These are phyloP conservation scores for Agrotis segetum DNA, from an alignment of 2,888 invertebrate genomes.

Conservation along the genomic window DNA sequence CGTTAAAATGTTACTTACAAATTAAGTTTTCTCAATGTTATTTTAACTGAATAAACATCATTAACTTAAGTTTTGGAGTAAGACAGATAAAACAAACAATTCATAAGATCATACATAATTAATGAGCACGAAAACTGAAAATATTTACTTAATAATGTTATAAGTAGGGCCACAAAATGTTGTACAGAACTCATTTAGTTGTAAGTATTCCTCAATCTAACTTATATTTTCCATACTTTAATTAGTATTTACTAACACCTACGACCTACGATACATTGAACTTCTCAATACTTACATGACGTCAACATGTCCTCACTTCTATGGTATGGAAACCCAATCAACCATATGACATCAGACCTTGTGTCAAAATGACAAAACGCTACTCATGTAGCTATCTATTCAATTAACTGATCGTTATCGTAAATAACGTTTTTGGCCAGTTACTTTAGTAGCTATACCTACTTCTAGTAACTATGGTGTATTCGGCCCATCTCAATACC, in stretches of 20 bases:
- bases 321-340: not conserved
- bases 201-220: not conserved
- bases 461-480: slow-evolving; percentile 3
- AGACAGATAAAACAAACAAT: not conserved
- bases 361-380: slow-evolving; percentile 23
- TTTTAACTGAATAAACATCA: too few species aligned
- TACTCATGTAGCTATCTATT: slow-evolving; percentile 15
- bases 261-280: not conserved
- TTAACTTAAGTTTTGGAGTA: not conserved
- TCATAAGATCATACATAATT: not conserved
- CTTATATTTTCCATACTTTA: not conserved
- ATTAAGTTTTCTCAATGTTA: too few species aligned
- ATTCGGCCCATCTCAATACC: slow-evolving; percentile 10
- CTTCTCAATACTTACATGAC: slow-evolving; percentile 15
- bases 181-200: not conserved
- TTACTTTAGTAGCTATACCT: slow-evolving; percentile 17
- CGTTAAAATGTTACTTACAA: too few species aligned
- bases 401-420: slow-evolving; percentile 49
- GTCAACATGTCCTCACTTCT: slow-evolving; percentile 3
- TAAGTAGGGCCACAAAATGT: not conserved
- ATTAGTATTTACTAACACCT: not conserved
- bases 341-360: slow-evolving; percentile 47
- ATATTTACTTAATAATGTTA: not conserved
- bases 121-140: not conserved
- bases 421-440: slow-evolving; percentile 32